phyloP scores from a whole-genome alignment of 2,113 vertebrate species.

The Amphilophus citrinellus region DNA sequence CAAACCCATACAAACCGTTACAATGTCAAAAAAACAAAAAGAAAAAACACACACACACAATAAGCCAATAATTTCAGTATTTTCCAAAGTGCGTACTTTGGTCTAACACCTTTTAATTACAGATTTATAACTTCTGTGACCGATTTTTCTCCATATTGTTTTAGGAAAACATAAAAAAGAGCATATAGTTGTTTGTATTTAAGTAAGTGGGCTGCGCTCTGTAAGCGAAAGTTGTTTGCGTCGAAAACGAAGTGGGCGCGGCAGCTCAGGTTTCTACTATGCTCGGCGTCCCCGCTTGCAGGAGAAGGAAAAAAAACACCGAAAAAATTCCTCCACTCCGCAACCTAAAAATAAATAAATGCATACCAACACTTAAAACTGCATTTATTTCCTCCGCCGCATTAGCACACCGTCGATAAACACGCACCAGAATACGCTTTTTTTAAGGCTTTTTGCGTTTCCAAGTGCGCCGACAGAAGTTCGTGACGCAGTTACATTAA shows the following conservation, averaged over 20 bases:
- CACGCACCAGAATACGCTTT: background rate
- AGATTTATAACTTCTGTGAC: background rate
- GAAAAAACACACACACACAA: background rate
- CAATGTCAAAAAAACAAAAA: background rate
- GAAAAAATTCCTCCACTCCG: background rate
- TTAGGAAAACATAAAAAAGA: background rate
- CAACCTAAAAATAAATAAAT: background rate
- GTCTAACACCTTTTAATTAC: background rate
- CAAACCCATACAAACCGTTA: background rate
- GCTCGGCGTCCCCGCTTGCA: background rate
- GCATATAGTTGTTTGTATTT: background rate
- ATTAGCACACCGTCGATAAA: rapidly evolving
- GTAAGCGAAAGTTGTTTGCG: conserved; percentile 72
- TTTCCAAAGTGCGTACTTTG: background rate
- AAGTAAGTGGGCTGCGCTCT: background rate
- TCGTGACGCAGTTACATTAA: conserved; percentile 58
- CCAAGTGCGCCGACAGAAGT: background rate
- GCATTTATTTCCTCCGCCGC: background rate
- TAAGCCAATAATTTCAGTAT: background rate
- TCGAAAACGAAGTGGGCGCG: conserved; percentile 67
- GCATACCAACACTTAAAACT: rapidly evolving
- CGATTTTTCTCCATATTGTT: background rate
- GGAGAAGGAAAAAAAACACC: background rate
- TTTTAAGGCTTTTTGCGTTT: background rate
- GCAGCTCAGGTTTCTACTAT: conserved; percentile 55